Evolutionary conservation across 2,113 vertebrate genomes (phyloP), one percentile per base, ranked within the genome.

Genomic region (Amblyornis subalaris): DNA sequence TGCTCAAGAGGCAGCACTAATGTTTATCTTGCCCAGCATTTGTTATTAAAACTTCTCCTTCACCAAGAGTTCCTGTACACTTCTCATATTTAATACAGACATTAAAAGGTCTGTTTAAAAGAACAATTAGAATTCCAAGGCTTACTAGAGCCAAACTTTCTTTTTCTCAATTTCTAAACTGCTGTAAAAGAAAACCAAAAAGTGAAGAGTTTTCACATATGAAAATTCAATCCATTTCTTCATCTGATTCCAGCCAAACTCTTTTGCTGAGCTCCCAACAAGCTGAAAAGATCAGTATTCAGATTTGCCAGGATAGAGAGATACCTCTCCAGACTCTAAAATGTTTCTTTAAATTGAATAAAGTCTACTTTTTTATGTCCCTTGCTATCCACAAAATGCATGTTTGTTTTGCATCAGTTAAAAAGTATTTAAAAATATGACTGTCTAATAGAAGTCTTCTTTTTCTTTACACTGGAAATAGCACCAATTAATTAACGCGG

Each of bases 21-120:
- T 92, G 73, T 91, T 96, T 96, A 88, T 66, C 75, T 83, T 93
- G 64, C 51, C 42, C 64, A 85, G 21, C 64, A n/a, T 83, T 93
- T 95, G 54, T 92, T 96, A 92, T 83, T 94, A 80, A 83, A 92
- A 85, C 42, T 58, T 69, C 82, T 89, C 77, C 38, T 79, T 70
- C 85, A 40, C 78, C 44, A 14, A 6, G 26, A 85, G 67, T 54
- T 88, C 78, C 85, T 93, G 58, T 83, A 20, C 19, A 66, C 25
- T 61, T 74, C 84, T 94, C 62, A 44, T 78, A 79, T 91, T 95
- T 79, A 82, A 91, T 36, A 55, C 0, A 3, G 58, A 31, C 66
- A 76, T 77, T 6, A 20, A 78, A 89, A 78, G 60, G 35, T 51
- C 70, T 76, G 29, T 44, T 88, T 60, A 36, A 80, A 76, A 79